Conservation (phyloP, 2,797 vertebrate genomes). For the Cyprinella venusta region DNA sequence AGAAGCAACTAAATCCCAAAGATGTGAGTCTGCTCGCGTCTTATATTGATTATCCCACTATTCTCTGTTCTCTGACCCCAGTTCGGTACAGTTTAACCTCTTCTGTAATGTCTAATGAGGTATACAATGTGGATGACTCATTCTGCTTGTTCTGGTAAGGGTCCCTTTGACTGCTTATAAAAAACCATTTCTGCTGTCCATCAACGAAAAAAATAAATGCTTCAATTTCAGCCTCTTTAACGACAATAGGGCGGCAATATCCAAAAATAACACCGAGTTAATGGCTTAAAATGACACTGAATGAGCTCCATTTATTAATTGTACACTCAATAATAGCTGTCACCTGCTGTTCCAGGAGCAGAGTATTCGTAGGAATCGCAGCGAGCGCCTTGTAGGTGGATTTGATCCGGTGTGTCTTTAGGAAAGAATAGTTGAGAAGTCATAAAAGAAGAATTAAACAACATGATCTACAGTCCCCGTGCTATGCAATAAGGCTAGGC, state of each 20-base stretch:
- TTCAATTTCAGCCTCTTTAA: background rate
- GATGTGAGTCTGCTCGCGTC: background rate
- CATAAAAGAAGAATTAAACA: background rate
- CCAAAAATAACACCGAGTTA: too few relatives aligned
- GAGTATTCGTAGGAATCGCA: slow-evolving; percentile 95
- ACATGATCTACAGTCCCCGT: background rate
- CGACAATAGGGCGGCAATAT: too few relatives aligned
- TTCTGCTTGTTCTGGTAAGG: background rate
- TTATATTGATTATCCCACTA: background rate
- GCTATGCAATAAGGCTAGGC: background rate
- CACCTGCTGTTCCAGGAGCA: slow-evolving; percentile 98
- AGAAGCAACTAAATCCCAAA: background rate
- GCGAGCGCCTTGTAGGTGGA: slow-evolving; percentile 93
- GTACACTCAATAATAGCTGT: slow-evolving; percentile 55
- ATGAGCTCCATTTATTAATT: slow-evolving; percentile 6
- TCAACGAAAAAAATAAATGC: background rate
- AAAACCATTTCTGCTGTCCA: slow-evolving; percentile 11
- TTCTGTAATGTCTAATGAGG: background rate
- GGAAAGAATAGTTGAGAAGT: slow-evolving; percentile 59
- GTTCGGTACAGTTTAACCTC: background rate
- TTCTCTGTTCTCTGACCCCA: background rate
- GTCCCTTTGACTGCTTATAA: background rate
- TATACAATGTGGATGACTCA: background rate
- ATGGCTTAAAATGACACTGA: background rate
- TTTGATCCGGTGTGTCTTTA: slow-evolving; percentile 90